Base-by-base conservation (phyloP, 2,888 invertebrate genomes). In the Norana najaformis region DNA sequence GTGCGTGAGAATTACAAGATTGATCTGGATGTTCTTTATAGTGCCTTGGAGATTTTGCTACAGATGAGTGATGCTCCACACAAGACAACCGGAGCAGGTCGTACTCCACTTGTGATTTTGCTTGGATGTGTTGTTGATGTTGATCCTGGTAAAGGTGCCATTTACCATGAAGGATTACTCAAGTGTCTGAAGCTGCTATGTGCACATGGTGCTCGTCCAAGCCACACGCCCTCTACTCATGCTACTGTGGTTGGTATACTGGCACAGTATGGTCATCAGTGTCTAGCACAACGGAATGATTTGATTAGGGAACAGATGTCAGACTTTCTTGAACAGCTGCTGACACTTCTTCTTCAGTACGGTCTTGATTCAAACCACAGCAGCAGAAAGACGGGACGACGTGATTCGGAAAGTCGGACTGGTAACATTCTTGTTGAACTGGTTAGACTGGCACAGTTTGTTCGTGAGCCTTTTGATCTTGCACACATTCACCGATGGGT, bases 41-140 rank as follows among this genome's bases (percentile, higher is more conserved):
- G 92, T n/a, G 93, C 94, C 30, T 91, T 94, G 89, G 91, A 92
- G 23, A 91, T 93, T 14, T 91, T 94, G 69, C 92, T 94, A 38
- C 82, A 92, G n/a, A 93, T 93, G 91, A 93, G 93, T 34, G 93
- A 93, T 8, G 91, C 93, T 38, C 92, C 93, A 0, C 93, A 94
- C 91, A 92, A 92, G 41, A 91, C 92, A 69, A 94, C 94, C 91
- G 89, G 91, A 30, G 93, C 92, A 8, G 94, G 94, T 6, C 94
- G 94, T 89, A 93, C 94, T 0, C 97, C 97, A 23, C 96, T 97
- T 90, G 96, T 97, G 96, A 96, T 97, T 41, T 96, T 97, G 93
- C 95, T 97, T 90, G 97, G 97, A 90, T 97, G 97, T 88, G 95
- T 97, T 53, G 96, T 97, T 90, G 97, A 97, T 94, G 97, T 97